Conservation (phyloP, 2,113 vertebrate genomes). For the Candoia aspera region DNA sequence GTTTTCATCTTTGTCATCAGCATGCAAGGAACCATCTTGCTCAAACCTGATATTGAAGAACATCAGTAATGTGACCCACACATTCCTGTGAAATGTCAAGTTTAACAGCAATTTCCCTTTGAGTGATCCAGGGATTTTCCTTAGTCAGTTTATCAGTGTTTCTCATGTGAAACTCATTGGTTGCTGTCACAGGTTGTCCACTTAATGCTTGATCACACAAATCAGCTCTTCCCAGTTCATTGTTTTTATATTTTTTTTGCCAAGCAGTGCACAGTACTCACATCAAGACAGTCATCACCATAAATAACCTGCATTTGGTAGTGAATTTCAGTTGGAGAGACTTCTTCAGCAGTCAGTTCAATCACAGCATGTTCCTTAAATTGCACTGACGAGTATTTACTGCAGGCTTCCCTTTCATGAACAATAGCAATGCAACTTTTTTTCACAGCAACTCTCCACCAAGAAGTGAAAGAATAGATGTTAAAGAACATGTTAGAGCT, state of each 20-base stretch:
- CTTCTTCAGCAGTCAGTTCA: not conserved
- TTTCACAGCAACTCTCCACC: not conserved
- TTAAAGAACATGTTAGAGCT: not conserved
- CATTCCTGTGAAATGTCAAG: not conserved
- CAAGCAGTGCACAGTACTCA: not conserved
- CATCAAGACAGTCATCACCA: not conserved
- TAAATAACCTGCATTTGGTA: not conserved
- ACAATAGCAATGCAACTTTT: not conserved
- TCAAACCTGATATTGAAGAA: not conserved
- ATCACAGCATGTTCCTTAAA: not conserved
- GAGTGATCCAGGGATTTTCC: not conserved
- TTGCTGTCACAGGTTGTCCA: not conserved
- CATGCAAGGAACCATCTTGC: not conserved
- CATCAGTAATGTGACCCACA: not conserved
- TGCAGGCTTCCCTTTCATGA: not conserved
- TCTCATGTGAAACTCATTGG: not conserved
- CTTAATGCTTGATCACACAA: not conserved
- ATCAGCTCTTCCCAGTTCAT: not conserved
- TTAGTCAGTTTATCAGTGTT: not conserved
- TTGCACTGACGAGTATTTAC: not conserved
- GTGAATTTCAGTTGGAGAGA: not conserved
- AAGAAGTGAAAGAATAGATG: not conserved
- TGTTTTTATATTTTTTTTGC: not conserved
- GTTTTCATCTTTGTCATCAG: not conserved
- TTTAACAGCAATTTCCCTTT: not conserved